Evolutionary conservation across 2,888 invertebrate species (phyloP), one percentile per base, ranked within the genome.

Genomic region (Drosophila macrospina): DNA sequence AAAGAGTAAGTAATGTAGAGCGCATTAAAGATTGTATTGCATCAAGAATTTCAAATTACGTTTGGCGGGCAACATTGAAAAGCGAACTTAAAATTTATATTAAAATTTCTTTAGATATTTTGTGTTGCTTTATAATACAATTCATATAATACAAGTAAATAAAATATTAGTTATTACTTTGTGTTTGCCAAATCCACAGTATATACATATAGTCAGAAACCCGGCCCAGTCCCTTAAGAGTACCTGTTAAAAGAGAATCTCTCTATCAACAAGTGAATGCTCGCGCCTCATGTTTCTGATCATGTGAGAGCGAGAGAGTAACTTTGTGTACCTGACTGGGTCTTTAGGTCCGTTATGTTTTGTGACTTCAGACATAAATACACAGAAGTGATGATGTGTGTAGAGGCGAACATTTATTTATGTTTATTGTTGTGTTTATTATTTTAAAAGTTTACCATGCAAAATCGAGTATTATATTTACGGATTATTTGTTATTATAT

Each of bases 1-100:
- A 34, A 10, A 72, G 45, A 68, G 68, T 37, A 63, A 44, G 44
- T 42, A 55, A 63, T 41, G 50, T 32, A 64, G 57, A 51, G 32
- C 34, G 20, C 20, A 48, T 26, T 36, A 1, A 34, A 51, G 51
- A 52, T 36, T 36, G 3, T 36, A 36, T 13, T 36, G 20, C 28
- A 11, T 13, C 30, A 37, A 15, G 24, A 55, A 16, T 62, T 62
- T 47, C 7, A 45, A 61, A 61, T 45, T 8, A 3, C 8, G 4
- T 36, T 61, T 42, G 42, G 60, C 60, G 54, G 15, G 42, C 60
- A 6, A 2, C 8, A 28, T 28, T 28, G 5, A 1, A 28, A 28
- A 28, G 7, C 7, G 7, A 5, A 28, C 7, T 28, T 28, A 1
- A 6, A 6, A 28, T 28, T 28, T 28, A 28, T 28, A 28, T 28